Evolutionary conservation across 2,888 invertebrate species (phyloP), one percentile per base, ranked within the genome.

Genomic region (Rhagium mordax): DNA sequence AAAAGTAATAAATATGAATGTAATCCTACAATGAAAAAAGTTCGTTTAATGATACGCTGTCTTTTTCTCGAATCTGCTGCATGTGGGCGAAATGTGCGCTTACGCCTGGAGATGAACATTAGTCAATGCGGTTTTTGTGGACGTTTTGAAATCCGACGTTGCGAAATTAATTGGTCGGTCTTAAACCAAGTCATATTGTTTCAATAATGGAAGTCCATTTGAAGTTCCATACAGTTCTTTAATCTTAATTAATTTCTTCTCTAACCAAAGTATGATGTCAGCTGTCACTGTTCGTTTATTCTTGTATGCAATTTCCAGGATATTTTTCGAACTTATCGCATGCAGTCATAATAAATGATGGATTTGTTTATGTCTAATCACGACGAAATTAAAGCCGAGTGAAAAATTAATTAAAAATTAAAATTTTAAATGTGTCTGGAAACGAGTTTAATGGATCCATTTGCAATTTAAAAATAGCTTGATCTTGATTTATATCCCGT

Each of bases 1-100:
- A 27, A 47, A 15, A 20, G 61, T n/a, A 62, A 47, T 47, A 21
- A 49, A 48, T 62, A 49, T 62, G 27, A 64, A 64, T 64, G 64
- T 57, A 27, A 57, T 15, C 10, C 27, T 16, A n/a, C 20, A 24
- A n/a, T n/a, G n/a, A n/a, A 61, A 61, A 61, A 61, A 61, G 16
- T 51, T 51, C 18, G 20, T 20, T 61, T 61, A 48, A 47, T 61
- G n/a, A n/a, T n/a, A n/a, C n/a, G 61, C 13, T 5, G 51, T 18
- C 18, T 33, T 59, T 33, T 59, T 18, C 33, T 24, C 16, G 18
- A 33, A 20, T 29, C 8, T 33, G 33, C n/a, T 41, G 33, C 59
- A 59, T 59, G 59, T 29, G 29, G 59, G 41, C 41, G 41, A 41
- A 41, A 41, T 13, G n/a, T 41, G 41, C 41, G 41, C 8, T 41